These are phyloP conservation scores for Mesocricetus auratus DNA, from an alignment of 2,113 vertebrate species.

Conservation along the genomic window DNA sequence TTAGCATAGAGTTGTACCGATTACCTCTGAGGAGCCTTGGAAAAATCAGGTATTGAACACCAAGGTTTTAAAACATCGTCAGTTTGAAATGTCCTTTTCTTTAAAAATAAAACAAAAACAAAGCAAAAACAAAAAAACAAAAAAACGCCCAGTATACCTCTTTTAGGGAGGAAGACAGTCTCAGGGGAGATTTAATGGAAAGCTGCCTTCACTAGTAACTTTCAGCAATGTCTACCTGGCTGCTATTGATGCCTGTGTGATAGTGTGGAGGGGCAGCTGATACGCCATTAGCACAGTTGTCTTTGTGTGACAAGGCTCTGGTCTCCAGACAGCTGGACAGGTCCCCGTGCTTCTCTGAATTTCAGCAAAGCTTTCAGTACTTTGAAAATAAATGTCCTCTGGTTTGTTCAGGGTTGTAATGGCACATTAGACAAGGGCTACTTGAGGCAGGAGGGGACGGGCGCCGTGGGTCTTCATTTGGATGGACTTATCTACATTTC, in stretches of 20 bases:
- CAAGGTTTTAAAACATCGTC: conserved; percentile 37
- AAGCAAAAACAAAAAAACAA: background rate
- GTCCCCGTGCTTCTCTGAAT: fast-evolving
- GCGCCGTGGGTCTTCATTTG: background rate
- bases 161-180: background rate
- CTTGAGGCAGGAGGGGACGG: background rate
- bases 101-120: background rate
- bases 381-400: background rate
- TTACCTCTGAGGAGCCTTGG: conserved; percentile 57
- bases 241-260: background rate
- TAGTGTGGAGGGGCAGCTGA: no score
- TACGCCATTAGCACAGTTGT: fast-evolving
- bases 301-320: background rate
- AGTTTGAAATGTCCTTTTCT: background rate
- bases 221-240: background rate
- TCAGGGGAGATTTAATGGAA: background rate
- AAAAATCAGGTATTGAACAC: conserved; percentile 59
- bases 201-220: fast-evolving
- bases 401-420: background rate
- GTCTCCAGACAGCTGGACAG: background rate
- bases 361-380: background rate
- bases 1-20: conserved; percentile 50
- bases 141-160: background rate
- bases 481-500: background rate
- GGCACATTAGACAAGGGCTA: background rate